Evolutionary conservation across 2,113 vertebrate genomes (phyloP).

Genomic region (Hassar affinis): DNA sequence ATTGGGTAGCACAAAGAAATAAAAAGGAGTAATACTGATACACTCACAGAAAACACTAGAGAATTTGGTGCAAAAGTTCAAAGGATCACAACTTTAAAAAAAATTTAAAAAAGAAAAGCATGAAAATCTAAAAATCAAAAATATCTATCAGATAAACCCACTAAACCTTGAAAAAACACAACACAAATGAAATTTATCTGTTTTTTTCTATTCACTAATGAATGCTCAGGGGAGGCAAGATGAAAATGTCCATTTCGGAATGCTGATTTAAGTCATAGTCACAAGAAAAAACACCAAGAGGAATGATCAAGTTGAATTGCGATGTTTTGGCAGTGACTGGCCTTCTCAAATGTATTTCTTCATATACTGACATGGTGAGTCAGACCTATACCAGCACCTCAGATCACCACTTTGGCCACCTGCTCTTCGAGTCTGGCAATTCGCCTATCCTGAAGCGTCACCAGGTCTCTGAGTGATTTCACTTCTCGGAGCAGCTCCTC

Average conservation of each 20-base stretch:
- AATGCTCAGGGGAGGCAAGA: conserved; percentile 51
- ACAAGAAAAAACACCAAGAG: conserved; percentile 63
- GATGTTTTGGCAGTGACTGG: conserved; percentile 63
- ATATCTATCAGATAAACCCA: conserved; percentile 27
- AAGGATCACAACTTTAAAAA: conserved; percentile 63
- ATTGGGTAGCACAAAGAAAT: conserved; percentile 47
- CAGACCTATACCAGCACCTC: conserved; percentile 59
- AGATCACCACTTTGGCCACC: conserved; percentile 88
- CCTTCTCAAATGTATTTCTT: conserved; percentile 44
- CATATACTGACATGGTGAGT: conserved; percentile 52
- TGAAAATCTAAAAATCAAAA: conserved; percentile 56
- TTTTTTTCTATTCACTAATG: conserved; percentile 39
- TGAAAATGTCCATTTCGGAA: conserved; percentile 78
- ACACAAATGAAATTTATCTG: conserved; percentile 9
- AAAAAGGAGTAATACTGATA: conserved; percentile 39
- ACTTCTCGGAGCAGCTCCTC: conserved; percentile 95
- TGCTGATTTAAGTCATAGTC: conserved; percentile 66
- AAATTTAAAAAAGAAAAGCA: conserved; percentile 32
- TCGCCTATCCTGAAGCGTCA: conserved; percentile 90
- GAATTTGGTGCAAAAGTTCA: conserved; percentile 47
- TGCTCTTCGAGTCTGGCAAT: conserved; percentile 96
- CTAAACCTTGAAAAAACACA: conserved; percentile 20
- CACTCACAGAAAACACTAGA: conserved; percentile 34
- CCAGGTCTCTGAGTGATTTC: conserved; percentile 91
- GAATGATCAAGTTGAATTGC: conserved; percentile 66